Evolutionary conservation across 2,888 invertebrate species (phyloP), one percentile per base, ranked within the genome.

Genomic region (Phalangium opilio): DNA sequence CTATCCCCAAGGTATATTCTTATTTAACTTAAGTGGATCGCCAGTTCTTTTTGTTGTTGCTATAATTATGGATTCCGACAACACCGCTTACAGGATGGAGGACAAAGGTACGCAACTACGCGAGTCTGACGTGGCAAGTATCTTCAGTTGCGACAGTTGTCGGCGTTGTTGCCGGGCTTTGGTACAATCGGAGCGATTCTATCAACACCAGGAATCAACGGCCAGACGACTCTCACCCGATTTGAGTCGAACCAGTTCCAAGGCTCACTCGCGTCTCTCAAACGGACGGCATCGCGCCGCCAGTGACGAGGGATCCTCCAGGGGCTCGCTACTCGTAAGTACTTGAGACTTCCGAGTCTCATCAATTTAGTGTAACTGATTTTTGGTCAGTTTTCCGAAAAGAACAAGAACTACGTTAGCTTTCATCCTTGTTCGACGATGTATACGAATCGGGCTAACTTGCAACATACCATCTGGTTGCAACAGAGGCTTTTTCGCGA

Each of bases 371-470:
- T n/a, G n/a, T n/a, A n/a, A n/a, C n/a, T n/a, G n/a, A n/a, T 36
- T n/a, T 5, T 15, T 36, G 3, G 12, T 15, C 18, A 41, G 2
- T 20, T 19, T 11, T 19, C 18, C 27, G 43, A 43, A n/a, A 43
- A 33, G 34, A 44, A 48, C 44, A 43, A 50, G 12, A 54, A 58
- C 36, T 56, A 55, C 41, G 53, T 56, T 14, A 55, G 52, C 12
- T 50, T 57, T 47, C 32, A 41, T 19, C 58, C 68, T 33, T 62
- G 70, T 2, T 75, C 76, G 49, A 77, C 77, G 1, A 77, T 78
- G 76, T 79, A 79, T 66, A 78, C 78, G n/a, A 77, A 78, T 59
- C 72, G 73, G 35, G 76, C 75, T 1, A 78, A 78, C 61, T 65
- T 79, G 18, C 74, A 77, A 54, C 76, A 78, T 60, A 79, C 79